A percentile compares a stretch with the other conserved stretches of the same genome.
Conservation (phyloP, 2,113 vertebrate species). For the Vulpes ferrilata region DNA sequence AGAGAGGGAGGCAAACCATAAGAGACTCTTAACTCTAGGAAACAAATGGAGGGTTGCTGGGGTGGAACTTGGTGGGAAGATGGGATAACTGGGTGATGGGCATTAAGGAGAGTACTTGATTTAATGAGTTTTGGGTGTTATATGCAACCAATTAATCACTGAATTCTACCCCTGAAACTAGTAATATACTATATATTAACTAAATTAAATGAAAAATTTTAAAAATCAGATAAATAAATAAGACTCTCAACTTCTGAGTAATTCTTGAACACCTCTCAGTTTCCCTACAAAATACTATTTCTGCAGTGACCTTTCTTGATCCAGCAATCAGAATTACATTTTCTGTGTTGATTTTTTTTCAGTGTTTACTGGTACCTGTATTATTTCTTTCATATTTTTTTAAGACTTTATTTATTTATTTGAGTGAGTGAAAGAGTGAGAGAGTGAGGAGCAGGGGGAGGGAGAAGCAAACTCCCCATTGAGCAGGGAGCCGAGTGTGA, state of each 20-base stretch:
- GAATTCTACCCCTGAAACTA: neutral
- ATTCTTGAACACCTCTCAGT: conserved; percentile 29
- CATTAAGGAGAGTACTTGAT: too few species aligned
- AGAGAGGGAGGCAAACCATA: too few species aligned
- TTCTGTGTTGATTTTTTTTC: neutral
- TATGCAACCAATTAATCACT: neutral
- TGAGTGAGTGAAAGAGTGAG: neutral
- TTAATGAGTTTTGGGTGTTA: neutral
- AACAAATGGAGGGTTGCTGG: too few species aligned
- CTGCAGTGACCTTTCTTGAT: neutral
- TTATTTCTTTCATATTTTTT: neutral
- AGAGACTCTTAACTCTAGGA: too few species aligned
- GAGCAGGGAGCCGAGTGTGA: neutral
- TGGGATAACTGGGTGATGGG: too few species aligned
- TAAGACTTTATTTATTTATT: neutral
- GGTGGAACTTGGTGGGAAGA: too few species aligned
- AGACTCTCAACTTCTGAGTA: neutral
- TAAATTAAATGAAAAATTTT: neutral
- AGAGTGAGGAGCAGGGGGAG: neutral
- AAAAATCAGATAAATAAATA: neutral
- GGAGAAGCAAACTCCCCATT: neutral
- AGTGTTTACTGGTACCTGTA: neutral
- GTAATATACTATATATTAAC: neutral
- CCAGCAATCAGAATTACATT: neutral
- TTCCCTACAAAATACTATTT: neutral